Percentiles rank a stretch among this genome's conserved stretches.
Conservation (phyloP, 2,113 vertebrate species). For the Oncorhynchus masou region DNA sequence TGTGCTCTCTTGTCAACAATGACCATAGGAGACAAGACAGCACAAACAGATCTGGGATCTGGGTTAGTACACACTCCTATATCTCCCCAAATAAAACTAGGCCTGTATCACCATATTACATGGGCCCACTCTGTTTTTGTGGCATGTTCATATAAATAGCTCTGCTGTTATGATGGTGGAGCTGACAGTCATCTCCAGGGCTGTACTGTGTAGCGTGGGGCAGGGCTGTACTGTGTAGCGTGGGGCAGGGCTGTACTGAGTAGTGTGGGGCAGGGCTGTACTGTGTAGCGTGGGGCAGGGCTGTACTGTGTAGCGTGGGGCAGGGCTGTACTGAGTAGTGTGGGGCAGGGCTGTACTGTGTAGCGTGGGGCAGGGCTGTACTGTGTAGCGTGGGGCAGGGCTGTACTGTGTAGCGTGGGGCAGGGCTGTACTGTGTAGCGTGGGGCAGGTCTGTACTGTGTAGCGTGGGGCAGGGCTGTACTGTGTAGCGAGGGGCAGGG, state of each 20-base stretch:
- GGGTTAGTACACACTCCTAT: no score
- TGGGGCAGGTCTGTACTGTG: no score
- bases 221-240: conserved; percentile 1
- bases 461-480: conserved; percentile 65
- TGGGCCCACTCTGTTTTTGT: conserved; percentile 46
- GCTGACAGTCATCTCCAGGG: conserved; percentile 66
- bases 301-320: conserved; percentile 29
- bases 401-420: no score
- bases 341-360: conserved; percentile 59
- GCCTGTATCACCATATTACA: conserved; percentile 29
- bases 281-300: conserved; percentile 41
- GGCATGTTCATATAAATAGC: conserved; percentile 56
- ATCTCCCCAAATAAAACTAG: no score
- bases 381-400: conserved; percentile 1
- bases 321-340: no score
- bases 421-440: conserved; percentile 51
- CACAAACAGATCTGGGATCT: no score
- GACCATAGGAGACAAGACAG: no score
- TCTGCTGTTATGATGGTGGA: conserved; percentile 26
- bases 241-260: conserved; percentile 51
- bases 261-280: conserved; percentile 46
- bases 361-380: conserved; percentile 47
- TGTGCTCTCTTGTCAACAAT: no score
- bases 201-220: conserved; percentile 29
- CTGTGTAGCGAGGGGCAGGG: not conserved